Percentiles rank a stretch among this genome's conserved stretches.
phyloP scores from a whole-genome alignment of 2,888 invertebrate species.

The Dyspetes luteomarginatus region DNA sequence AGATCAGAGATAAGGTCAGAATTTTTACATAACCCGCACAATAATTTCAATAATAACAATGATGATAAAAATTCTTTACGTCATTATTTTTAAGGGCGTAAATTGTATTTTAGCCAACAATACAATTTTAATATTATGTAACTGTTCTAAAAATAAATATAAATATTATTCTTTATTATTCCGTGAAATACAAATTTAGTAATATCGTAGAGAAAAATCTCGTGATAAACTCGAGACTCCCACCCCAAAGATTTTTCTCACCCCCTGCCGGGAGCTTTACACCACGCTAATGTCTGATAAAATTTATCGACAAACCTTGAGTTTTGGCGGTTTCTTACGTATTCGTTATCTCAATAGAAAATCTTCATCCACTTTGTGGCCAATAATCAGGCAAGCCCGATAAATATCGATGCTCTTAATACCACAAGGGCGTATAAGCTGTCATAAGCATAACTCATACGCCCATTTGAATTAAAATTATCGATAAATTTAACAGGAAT shows the following conservation, averaged over 20 bases:
- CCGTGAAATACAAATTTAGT: too few relatives aligned
- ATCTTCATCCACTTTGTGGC: too few relatives aligned
- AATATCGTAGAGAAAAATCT: too few relatives aligned
- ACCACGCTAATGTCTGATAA: not conserved
- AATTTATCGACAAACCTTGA: not conserved
- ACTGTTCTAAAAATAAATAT: not conserved
- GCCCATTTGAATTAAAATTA: not conserved
- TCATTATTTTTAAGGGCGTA: too few relatives aligned
- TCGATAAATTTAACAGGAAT: not conserved
- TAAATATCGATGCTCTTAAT: too few relatives aligned
- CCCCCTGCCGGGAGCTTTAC: not conserved
- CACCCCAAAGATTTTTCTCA: not conserved
- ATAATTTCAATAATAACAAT: too few relatives aligned
- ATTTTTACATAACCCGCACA: not conserved
- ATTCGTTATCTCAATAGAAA: too few relatives aligned
- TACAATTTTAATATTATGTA: not conserved
- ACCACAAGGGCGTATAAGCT: too few relatives aligned
- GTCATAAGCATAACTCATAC: too few relatives aligned
- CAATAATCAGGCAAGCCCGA: too few relatives aligned
- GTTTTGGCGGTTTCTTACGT: not conserved
- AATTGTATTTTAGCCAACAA: not conserved
- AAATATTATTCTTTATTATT: too few relatives aligned
- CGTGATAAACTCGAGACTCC: too few relatives aligned
- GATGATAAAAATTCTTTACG: not conserved
- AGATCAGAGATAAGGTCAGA: conserved; percentile 98